phyloP scores from a whole-genome alignment of 2,797 vertebrate genomes.

The Acestrorhynchus altus region DNA sequence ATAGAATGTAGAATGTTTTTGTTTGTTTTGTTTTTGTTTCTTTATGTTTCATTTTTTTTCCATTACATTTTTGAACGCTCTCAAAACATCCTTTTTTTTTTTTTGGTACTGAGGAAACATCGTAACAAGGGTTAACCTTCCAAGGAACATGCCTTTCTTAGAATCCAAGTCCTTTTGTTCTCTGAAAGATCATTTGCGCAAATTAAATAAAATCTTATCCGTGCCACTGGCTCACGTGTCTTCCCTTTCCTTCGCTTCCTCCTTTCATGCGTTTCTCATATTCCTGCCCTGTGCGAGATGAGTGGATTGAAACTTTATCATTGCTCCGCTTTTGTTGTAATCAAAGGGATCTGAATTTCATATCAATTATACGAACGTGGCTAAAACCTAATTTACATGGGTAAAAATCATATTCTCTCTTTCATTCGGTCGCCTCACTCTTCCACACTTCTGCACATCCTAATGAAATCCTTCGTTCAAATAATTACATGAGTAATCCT shows the following conservation, averaged over 20 bases:
- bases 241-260: constrained; percentile 49
- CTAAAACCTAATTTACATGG: constrained; percentile 72
- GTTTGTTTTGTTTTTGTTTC: constrained; percentile 37
- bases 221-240: constrained; percentile 55
- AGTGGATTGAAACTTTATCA: constrained; percentile 36
- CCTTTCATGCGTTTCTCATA: constrained; percentile 28
- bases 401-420: constrained; percentile 62
- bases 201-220: constrained; percentile 73
- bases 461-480: constrained; percentile 79
- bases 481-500: constrained; percentile 84
- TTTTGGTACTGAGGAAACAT: constrained; percentile 19
- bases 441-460: constrained; percentile 76
- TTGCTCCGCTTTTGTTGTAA: constrained; percentile 63
- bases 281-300: constrained; percentile 1
- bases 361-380: constrained; percentile 72
- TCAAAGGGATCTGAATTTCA: constrained; percentile 71
- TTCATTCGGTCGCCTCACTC: constrained; percentile 57
- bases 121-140: constrained; percentile 19
- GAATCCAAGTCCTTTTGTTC: constrained; percentile 33
- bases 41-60: constrained; percentile 44
- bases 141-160: constrained; percentile 31
- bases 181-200: constrained; percentile 63
- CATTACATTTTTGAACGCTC: background rate
- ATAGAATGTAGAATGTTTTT: constrained; percentile 46
- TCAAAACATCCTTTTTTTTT: background rate